Base-by-base conservation (phyloP, 2,888 invertebrate species). In the Xestia rhomboidea region DNA sequence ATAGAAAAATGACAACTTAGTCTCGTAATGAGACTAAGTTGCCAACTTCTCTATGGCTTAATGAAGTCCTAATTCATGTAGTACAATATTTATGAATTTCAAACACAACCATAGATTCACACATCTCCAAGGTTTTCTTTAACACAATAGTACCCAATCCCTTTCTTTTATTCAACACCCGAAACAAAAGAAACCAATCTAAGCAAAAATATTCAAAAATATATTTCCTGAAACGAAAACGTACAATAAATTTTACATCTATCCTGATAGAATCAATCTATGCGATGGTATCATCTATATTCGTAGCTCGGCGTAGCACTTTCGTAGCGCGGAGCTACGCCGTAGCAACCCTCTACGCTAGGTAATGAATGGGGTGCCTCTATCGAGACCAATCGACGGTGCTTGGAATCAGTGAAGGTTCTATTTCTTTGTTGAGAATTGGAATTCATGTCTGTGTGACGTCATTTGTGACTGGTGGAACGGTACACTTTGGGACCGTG, bases 331-430 rank as follows among this genome's bases (percentile, higher is more conserved):
- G 74, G 87, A 85, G 64, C 64, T 64, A 64, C 64, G 64, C 15
- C 64, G 64, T 64, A 64, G 64, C 64, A 87, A 84, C 84, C 79
- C 81, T 85, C 88, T 88, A 77, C 80, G 63, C 73, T 54, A 83
- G 84, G 88, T 84, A 88, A 89, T 88, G 89, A 88, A 89, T 88
- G 81, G 87, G 84, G 84, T 79, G 81, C 81, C 83, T 87, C 82
- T 81, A 86, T 84, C 82, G 79, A 87, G 76, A 84, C 86, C 89
- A 86, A 89, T 88, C 78, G 88, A 86, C 88, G 76, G 78, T 76
- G 79, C 88, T 88, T 73, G 66, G 76, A 82, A 88, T 86, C 82
- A 77, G 81, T 78, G 63, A 74, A 84, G 80, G 80, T 88, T 86
- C 87, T 69, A 88, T 88, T 88, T 88, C 87, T 88, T 86, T 88